Percentiles rank a stretch among this genome's conserved stretches.
phyloP scores from a whole-genome alignment of 2,113 vertebrate species.

The Ictalurus punctatus region DNA sequence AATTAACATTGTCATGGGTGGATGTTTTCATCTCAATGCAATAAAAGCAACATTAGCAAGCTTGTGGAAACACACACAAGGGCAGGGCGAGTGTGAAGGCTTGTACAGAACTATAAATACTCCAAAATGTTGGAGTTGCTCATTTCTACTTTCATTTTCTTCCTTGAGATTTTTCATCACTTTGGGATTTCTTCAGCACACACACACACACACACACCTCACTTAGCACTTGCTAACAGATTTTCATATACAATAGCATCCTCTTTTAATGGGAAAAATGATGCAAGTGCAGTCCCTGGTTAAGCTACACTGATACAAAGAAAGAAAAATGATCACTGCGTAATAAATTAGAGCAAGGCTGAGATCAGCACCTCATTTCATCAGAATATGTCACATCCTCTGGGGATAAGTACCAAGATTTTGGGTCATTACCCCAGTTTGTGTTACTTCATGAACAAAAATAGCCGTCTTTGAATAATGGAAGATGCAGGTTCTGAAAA shows the following conservation, averaged over 20 bases:
- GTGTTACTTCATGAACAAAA: background rate
- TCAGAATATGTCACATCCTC: background rate
- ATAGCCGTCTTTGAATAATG: slow-evolving; percentile 10
- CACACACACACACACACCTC: background rate
- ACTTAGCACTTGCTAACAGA: background rate
- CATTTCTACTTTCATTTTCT: background rate
- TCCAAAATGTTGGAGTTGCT: too few species aligned
- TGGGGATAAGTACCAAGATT: slow-evolving; percentile 1
- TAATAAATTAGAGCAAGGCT: slow-evolving; percentile 25
- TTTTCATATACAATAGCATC: slow-evolving; percentile 7
- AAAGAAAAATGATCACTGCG: background rate
- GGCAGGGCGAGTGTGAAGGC: background rate
- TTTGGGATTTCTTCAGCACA: background rate
- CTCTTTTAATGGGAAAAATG: slow-evolving; percentile 18
- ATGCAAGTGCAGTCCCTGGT: slow-evolving; percentile 24
- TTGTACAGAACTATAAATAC: background rate
- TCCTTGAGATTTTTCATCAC: background rate
- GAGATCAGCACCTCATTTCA: slow-evolving; percentile 18
- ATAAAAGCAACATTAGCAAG: slow-evolving; percentile 64
- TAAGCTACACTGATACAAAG: slow-evolving; percentile 11
- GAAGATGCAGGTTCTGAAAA: background rate
- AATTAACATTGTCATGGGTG: slow-evolving; percentile 64
- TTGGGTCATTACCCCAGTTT: slow-evolving; percentile 21
- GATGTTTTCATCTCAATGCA: slow-evolving; percentile 62
- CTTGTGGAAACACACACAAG: background rate